Base-by-base conservation (phyloP, 2,888 invertebrate genomes). In the Dicroscelio sp. region DNA sequence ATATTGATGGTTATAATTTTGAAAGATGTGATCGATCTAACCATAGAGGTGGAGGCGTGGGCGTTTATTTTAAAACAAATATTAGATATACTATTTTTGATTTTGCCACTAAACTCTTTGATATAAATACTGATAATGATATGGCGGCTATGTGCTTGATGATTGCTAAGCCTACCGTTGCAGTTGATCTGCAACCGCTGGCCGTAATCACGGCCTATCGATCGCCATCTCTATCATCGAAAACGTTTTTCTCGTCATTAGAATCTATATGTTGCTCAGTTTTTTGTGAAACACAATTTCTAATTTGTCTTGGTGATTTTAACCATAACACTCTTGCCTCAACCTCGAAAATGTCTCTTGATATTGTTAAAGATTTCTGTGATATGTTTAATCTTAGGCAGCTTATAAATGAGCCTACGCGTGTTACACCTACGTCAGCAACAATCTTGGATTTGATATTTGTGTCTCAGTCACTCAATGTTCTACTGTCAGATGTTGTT, bases 241-340 rank as follows among this genome's bases (percentile, higher is more conserved):
- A 8, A 12, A 38, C 14, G 14, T 38, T 38, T 38, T 14, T 38
- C 8, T 38, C 43, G 8, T 38, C 43, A 8, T 14, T 38, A 12
- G 43, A 38, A 38, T 12, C 43, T 14, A 12, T 38, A 8, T 12
- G 8, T 8, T 38, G 10, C 8, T 14, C 43, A 14, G 14, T 38
- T 12, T 14, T 38, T 38, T 25, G 14, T 14, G 3, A 60, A 25
- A 60, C 60, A 60, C 27, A 5, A 33, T 65, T 14, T 38, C 14
- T 38, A 38, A 30, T 65, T 33, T 65, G 65, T 65, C 33, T 65
- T 25, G 65, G 65, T 12, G 65, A 65, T 33, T 65, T 65, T 5
- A 65, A 38, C 14, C 43, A 65, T 65, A 27, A n/a, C 2, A 30
- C 20, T 65, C 12, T 27, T 63, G 4, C 10, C 23, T 65, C 3